Conservation (phyloP, 2,888 invertebrate genomes). For the Lordiphosa andalusiaca region DNA sequence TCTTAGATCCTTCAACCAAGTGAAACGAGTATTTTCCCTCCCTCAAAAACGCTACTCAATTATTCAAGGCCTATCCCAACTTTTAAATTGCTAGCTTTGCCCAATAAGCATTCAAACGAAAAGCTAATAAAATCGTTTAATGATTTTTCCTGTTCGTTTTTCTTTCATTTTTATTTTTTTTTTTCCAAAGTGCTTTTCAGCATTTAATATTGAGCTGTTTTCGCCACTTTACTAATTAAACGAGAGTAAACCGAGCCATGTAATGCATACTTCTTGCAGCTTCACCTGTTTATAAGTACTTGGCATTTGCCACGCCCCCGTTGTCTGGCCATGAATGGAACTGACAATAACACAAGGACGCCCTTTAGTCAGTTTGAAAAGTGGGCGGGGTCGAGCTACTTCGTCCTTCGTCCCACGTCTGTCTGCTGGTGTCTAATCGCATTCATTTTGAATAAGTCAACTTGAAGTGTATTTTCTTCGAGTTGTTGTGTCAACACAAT, state of each 20-base stretch:
- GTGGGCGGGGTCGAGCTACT: not conserved
- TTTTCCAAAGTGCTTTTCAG: no score
- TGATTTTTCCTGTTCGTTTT: no score
- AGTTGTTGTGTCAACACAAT: slow-evolving; percentile 42
- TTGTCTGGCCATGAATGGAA: slow-evolving; percentile 20
- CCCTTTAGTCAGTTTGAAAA: slow-evolving; percentile 17
- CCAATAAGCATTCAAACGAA: no score
- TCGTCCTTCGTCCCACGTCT: not conserved
- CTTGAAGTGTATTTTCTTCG: slow-evolving; percentile 24
- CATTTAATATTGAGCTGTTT: slow-evolving; percentile 24
- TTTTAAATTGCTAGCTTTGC: no score
- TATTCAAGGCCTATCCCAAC: no score
- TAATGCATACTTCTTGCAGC: slow-evolving; percentile 22
- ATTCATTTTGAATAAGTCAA: slow-evolving; percentile 37
- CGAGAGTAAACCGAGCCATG: slow-evolving; percentile 3
- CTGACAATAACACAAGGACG: slow-evolving; percentile 25
- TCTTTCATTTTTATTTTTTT: no score
- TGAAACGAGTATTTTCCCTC: no score
- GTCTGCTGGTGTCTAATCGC: slow-evolving; percentile 26
- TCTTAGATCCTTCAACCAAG: no score
- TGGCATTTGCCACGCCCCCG: slow-evolving; percentile 11
- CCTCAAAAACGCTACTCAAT: no score
- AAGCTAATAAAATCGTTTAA: no score
- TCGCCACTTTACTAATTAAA: slow-evolving; percentile 55
- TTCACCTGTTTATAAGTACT: slow-evolving; percentile 3